Evolutionary conservation across 2,888 invertebrate genomes (phyloP).

Genomic region (Melanchra persicariae): DNA sequence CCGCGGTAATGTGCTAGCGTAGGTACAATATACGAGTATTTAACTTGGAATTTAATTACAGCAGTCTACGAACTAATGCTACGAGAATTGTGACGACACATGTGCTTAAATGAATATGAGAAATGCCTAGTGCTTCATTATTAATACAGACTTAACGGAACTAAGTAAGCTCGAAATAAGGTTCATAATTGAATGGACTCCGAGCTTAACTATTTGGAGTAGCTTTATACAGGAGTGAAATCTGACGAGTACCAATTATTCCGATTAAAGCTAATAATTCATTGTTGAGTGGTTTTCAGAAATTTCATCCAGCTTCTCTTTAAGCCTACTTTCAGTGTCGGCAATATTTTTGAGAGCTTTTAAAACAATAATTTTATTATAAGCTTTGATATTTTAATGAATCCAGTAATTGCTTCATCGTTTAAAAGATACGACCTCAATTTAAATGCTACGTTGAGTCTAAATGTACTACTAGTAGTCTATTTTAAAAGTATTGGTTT

Average conservation of each 20-base stretch:
- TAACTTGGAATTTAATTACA: slow-evolving; percentile 10
- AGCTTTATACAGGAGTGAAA: background rate
- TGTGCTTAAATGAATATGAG: slow-evolving; percentile 6
- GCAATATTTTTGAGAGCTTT: background rate
- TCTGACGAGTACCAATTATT: slow-evolving; percentile 11
- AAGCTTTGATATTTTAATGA: no score
- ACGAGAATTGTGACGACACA: background rate
- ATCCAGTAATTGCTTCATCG: background rate
- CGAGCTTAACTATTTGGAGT: background rate
- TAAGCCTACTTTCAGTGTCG: background rate
- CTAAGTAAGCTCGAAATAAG: background rate
- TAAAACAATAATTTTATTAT: background rate
- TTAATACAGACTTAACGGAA: background rate
- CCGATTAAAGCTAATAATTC: background rate
- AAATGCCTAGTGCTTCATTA: background rate
- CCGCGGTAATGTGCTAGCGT: background rate
- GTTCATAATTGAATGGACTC: background rate
- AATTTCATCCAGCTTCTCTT: background rate
- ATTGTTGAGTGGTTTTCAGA: background rate
- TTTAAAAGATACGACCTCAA: background rate
- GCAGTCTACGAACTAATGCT: background rate
- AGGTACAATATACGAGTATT: background rate
- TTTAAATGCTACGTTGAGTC: background rate
- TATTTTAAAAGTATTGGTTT: no score
- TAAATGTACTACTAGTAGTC: no score